phyloP scores from a whole-genome alignment of 2,113 vertebrate genomes.

The Odocoileus virginianus region DNA sequence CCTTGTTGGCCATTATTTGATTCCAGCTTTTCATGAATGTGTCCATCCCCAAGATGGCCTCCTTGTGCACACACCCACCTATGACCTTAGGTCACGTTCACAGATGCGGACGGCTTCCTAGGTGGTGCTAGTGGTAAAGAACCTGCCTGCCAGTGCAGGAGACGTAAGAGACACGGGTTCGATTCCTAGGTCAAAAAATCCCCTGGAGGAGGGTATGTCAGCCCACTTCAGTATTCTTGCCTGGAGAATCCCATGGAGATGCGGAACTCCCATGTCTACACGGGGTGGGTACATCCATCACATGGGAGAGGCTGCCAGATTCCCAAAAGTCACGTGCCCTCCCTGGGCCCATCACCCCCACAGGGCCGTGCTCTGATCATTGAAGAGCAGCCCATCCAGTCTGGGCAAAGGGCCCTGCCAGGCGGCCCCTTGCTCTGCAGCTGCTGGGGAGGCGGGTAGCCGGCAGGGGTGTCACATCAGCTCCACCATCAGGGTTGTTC shows the following conservation, averaged over 20 bases:
- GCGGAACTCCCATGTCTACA: fast-evolving
- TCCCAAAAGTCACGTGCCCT: background rate
- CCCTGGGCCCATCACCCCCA: background rate
- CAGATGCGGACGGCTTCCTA: background rate
- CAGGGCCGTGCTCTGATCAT: background rate
- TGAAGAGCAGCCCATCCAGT: background rate
- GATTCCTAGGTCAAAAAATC: background rate
- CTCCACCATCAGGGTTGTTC: fast-evolving
- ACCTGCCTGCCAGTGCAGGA: background rate
- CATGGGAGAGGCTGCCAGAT: fast-evolving
- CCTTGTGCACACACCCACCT: fast-evolving
- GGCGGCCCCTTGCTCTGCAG: background rate
- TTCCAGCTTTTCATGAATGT: background rate
- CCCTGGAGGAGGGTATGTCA: background rate
- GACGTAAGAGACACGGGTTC: background rate
- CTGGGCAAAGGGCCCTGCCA: background rate
- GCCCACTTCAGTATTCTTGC: background rate
- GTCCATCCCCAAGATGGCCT: background rate
- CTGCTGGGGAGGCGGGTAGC: background rate
- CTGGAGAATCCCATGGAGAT: background rate
- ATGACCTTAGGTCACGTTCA: background rate
- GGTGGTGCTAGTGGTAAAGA: background rate
- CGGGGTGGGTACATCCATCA: fast-evolving
- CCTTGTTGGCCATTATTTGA: no score
- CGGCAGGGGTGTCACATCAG: fast-evolving